These are phyloP conservation scores for Zeugodacus cucurbitae DNA, from an alignment of 1,140 invertebrate species.

Conservation along the genomic window DNA sequence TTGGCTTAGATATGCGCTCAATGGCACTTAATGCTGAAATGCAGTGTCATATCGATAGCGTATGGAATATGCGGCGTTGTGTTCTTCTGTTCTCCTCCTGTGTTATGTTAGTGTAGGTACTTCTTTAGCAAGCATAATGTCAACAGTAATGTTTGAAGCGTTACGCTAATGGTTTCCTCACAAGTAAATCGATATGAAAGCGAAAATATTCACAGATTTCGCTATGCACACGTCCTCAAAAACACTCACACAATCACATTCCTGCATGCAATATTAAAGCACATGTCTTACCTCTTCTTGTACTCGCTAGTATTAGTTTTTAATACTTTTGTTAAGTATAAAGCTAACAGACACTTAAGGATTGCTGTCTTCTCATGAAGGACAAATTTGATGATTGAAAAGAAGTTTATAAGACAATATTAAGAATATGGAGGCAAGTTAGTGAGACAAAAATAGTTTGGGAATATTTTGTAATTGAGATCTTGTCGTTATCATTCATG, in stretches of 20 bases:
- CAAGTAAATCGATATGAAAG: slow-evolving; percentile 10
- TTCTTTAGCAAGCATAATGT: background rate
- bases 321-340: slow-evolving; percentile 2
- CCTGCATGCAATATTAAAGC: background rate
- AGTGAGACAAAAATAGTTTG: background rate
- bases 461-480: background rate
- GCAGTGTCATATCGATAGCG: slow-evolving; percentile 27
- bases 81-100: background rate
- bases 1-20: slow-evolving; percentile 33
- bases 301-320: background rate
- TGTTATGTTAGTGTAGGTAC: background rate
- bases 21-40: slow-evolving; percentile 9
- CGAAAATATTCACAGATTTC: slow-evolving; percentile 7
- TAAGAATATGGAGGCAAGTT: background rate
- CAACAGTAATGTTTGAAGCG: slow-evolving; percentile 1
- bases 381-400: background rate
- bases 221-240: background rate
- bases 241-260: background rate
- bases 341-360: background rate
- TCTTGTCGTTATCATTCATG: background rate
- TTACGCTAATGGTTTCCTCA: background rate
- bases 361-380: background rate
- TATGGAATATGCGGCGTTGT: background rate
- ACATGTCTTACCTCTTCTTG: background rate
- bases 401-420: background rate